phyloP scores from a whole-genome alignment of 2,797 vertebrate species.

The Pseudotriccus pelzelni region DNA sequence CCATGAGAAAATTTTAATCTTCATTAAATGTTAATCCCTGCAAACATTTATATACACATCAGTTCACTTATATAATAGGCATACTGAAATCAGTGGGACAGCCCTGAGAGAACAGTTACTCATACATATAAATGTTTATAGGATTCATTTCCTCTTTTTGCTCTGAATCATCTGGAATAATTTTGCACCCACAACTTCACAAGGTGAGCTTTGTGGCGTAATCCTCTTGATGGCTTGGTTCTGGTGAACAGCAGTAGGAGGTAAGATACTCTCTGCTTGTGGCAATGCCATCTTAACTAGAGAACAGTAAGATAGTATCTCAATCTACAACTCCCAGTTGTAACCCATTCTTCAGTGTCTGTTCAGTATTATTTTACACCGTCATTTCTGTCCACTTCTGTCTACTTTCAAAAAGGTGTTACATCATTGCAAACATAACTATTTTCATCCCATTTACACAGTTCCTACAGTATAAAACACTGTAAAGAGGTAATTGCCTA shows the following conservation, averaged over 20 bases:
- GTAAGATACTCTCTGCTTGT: background rate
- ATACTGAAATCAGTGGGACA: background rate
- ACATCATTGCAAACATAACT: background rate
- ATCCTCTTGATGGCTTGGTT: background rate
- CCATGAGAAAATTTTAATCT: background rate
- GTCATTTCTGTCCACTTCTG: background rate
- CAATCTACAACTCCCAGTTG: background rate
- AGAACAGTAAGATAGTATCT: background rate
- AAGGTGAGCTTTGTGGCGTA: background rate
- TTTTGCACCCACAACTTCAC: background rate
- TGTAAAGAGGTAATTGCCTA: background rate
- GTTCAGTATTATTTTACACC: background rate
- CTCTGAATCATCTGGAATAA: conserved; percentile 27
- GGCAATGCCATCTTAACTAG: background rate
- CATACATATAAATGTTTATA: background rate
- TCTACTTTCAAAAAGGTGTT: background rate
- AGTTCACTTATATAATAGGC: conserved; percentile 9
- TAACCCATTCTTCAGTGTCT: background rate
- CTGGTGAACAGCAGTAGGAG: background rate
- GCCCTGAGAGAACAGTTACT: conserved; percentile 13
- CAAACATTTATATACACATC: background rate
- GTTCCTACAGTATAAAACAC: background rate
- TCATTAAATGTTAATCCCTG: background rate
- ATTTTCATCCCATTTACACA: background rate
- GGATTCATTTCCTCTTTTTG: conserved; percentile 15